These are phyloP conservation scores for Silvanus unidentatus DNA, from an alignment of 2,888 invertebrate genomes.

Conservation along the genomic window DNA sequence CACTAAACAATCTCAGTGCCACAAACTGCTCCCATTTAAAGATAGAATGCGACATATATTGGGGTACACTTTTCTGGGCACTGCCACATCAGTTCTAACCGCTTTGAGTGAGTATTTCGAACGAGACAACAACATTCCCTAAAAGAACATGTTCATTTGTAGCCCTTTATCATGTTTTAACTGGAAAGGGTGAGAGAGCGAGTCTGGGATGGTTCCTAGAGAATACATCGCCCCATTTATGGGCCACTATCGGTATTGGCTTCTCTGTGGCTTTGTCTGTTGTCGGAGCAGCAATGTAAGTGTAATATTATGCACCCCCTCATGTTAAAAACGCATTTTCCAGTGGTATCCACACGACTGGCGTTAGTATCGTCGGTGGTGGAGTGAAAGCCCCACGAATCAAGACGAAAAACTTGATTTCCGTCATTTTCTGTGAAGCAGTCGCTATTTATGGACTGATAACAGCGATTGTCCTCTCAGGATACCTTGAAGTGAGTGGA, in stretches of 20 bases:
- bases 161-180: slow-evolving; percentile 64
- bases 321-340: slow-evolving; percentile 24
- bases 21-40: too few relatives aligned
- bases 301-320: neutral
- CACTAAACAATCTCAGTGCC: too few relatives aligned
- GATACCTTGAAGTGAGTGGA: slow-evolving; percentile 48
- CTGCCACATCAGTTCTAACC: slow-evolving; percentile 36
- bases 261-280: slow-evolving; percentile 91
- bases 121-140: slow-evolving; percentile 9
- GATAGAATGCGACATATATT: slow-evolving; percentile 52
- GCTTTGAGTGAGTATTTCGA: slow-evolving; percentile 36
- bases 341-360: slow-evolving; percentile 93
- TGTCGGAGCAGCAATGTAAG: slow-evolving; percentile 90
- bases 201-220: slow-evolving; percentile 87
- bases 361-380: slow-evolving; percentile 91
- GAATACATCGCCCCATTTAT: slow-evolving; percentile 91
- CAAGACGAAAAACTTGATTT: slow-evolving; percentile 98
- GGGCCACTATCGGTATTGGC: slow-evolving; percentile 89
- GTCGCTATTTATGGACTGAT: slow-evolving; percentile 99
- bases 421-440: slow-evolving; percentile 99
- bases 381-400: slow-evolving; percentile 98
- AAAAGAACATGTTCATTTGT: slow-evolving; percentile 30
- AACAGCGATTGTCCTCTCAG: slow-evolving; percentile 93
- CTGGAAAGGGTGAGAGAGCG: slow-evolving; percentile 79
- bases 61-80: slow-evolving; percentile 41